Conservation (phyloP, 2,797 vertebrate genomes). For the Huso huso region DNA sequence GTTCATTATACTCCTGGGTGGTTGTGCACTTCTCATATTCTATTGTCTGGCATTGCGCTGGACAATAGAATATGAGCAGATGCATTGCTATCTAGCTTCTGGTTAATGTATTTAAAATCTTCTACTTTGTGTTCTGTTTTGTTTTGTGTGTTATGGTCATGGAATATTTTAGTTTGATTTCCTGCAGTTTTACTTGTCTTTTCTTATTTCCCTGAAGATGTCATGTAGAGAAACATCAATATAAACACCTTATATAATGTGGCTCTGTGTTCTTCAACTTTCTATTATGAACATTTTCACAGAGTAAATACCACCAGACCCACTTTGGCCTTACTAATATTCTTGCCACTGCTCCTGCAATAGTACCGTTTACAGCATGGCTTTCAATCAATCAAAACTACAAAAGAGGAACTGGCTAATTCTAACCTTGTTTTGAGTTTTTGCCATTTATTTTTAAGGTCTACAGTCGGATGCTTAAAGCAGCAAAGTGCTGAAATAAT, state of each 20-base stretch:
- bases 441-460: background rate
- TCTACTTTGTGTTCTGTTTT: no score
- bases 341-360: background rate
- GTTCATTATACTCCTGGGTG: no score
- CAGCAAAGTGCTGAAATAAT: no score
- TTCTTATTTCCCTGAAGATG: background rate
- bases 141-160: no score
- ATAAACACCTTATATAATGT: background rate
- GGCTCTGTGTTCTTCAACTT: background rate
- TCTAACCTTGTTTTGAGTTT: background rate
- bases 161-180: no score
- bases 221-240: slow-evolving; percentile 2
- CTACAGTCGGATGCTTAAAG: background rate
- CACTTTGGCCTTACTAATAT: background rate
- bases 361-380: background rate
- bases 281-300: background rate
- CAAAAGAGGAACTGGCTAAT: background rate
- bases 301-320: background rate
- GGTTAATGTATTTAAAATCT: no score
- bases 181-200: background rate
- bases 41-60: no score
- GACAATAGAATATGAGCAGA: no score
- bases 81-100: no score
- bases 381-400: background rate
- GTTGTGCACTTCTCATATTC: no score